Base-by-base conservation (phyloP, 23 tunicate genomes). In the Botrylloides violaceus region DNA sequence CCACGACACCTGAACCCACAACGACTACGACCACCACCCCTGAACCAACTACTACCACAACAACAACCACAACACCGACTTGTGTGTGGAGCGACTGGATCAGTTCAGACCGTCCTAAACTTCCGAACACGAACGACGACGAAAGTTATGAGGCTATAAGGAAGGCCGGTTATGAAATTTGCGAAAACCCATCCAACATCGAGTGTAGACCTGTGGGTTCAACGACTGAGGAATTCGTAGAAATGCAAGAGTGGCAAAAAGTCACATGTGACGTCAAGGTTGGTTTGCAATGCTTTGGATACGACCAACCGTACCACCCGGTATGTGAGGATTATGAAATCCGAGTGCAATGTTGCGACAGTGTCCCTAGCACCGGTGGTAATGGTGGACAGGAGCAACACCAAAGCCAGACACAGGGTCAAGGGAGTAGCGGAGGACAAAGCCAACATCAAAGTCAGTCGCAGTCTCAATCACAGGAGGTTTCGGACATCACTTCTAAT, bases 1-100 rank as follows among this genome's bases (percentile, higher is more conserved):
- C 66, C 19, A 72, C 77, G 2, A 55, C 66, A 23, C n/a, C 72
- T 18, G 15, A 53, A 31, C 34, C 72, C 9, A 34, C 78, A 34
- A 66, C 83, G 34, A 71, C 81, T 26, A 36, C 56, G 3, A 70
- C 82, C 50, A 73, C 97, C 4, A 64, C 78, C 3, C 36, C 79
- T 71, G 34, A 68, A 4, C 36, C 77, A 2, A 81, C 95, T 20
- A 53, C 82, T 1, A 59, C 73, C 19, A 65, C 79, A 0, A 27
- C 77, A 21, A 37, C 92, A 4, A 62, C 95, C n/a, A 43, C 53
- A 15, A 43, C 53, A 43, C 53, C 53, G 12, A 48, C 85, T 2
- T 90, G 97, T 39, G 78, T 82, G 55, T 90, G 97, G 97, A 78
- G 81, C 2, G 82, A 83, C 36, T 90, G 97, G 97, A 79, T 79